Conservation (phyloP, 1,140 invertebrate genomes). For the Choristoneura fumiferana region DNA sequence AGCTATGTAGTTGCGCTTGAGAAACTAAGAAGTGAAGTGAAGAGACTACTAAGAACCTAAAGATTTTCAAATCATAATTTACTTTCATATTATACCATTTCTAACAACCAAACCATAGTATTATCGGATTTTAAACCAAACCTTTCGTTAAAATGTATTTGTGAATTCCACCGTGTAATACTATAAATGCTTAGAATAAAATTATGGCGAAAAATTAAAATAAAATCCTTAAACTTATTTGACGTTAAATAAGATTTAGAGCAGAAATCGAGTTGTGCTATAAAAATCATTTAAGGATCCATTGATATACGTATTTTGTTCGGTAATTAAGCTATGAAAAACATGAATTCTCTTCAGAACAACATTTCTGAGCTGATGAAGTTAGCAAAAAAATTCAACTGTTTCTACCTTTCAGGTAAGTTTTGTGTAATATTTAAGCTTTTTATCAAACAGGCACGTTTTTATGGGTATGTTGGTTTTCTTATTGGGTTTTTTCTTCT, state of each 20-base stretch:
- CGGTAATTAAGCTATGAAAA: slow-evolving; percentile 62
- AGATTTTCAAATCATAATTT: too few relatives aligned
- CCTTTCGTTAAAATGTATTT: too few relatives aligned
- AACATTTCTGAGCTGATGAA: slow-evolving; percentile 80
- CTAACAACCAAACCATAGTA: too few relatives aligned
- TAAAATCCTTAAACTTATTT: background rate
- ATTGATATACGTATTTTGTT: slow-evolving; percentile 19
- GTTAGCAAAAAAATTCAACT: slow-evolving; percentile 90
- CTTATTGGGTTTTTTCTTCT: slow-evolving; percentile 42
- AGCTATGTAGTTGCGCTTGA: slow-evolving; percentile 8
- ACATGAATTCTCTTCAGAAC: slow-evolving; percentile 64
- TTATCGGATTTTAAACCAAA: too few relatives aligned
- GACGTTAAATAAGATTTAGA: background rate
- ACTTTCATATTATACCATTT: too few relatives aligned
- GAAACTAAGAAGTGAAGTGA: slow-evolving; percentile 2
- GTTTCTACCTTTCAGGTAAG: slow-evolving; percentile 90
- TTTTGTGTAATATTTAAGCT: slow-evolving; percentile 42
- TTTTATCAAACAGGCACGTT: background rate
- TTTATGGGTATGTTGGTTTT: slow-evolving; percentile 10
- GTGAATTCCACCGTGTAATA: too few relatives aligned
- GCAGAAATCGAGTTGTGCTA: background rate
- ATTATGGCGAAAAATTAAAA: background rate
- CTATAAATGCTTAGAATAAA: background rate
- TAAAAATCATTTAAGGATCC: background rate
- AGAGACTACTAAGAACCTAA: background rate